Conservation (phyloP, 2,888 invertebrate species). For the Cephus sareptanus region DNA sequence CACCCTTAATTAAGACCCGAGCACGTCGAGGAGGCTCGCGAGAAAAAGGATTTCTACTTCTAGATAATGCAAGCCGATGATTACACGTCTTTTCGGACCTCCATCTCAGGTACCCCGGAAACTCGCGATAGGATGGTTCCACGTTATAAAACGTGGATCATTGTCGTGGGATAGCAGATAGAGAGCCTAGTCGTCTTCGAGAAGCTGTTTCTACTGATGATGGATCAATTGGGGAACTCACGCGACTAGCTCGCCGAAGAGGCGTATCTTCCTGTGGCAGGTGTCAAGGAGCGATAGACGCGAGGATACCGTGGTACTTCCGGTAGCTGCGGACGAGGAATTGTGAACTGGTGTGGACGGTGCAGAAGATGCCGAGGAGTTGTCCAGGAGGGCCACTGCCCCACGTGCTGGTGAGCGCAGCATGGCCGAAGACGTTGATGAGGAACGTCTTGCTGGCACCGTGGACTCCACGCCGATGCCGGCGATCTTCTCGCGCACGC, state of each 20-base stretch:
- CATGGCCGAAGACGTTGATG: constrained; percentile 47
- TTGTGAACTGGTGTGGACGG: constrained; percentile 54
- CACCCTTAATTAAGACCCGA: neutral
- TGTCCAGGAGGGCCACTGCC: constrained; percentile 38
- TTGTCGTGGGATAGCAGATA: neutral
- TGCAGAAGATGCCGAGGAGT: constrained; percentile 43
- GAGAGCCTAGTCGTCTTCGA: neutral
- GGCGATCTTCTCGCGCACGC: constrained; percentile 53
- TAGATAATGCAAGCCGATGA: neutral
- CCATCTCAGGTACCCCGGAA: neutral
- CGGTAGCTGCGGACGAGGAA: constrained; percentile 31
- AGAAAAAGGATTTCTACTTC: neutral
- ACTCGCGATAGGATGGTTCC: neutral
- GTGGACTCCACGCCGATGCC: constrained; percentile 59
- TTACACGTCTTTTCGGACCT: neutral
- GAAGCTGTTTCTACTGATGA: neutral
- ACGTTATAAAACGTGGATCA: neutral
- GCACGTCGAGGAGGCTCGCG: neutral
- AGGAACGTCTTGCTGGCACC: constrained; percentile 35
- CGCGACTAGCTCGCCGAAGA: constrained; percentile 80
- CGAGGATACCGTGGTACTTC: constrained; percentile 58
- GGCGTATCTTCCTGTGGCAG: constrained; percentile 78
- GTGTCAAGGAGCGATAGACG: constrained; percentile 77
- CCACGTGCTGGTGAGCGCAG: constrained; percentile 58
- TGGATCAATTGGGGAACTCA: constrained; percentile 66